A percentile compares a stretch with the other conserved stretches of the same genome.
Conservation (phyloP, 2,797 vertebrate species). For the Coreius guichenoti region DNA sequence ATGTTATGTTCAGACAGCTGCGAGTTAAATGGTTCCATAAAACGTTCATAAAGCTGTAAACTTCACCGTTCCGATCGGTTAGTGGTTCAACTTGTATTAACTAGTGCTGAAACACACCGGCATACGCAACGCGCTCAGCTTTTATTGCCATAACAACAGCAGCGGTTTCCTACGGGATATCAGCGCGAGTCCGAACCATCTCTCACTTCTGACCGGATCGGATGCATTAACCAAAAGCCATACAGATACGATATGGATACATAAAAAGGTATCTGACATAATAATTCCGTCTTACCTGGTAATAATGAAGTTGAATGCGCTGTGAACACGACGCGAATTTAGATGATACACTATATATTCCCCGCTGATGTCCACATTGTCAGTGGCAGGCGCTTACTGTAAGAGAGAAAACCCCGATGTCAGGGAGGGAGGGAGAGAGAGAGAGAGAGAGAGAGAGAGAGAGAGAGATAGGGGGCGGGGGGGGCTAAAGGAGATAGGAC, state of each 20-base stretch:
- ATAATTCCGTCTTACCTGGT: slow-evolving; percentile 57
- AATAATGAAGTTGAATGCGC: slow-evolving; percentile 37
- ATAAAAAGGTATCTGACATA: not conserved
- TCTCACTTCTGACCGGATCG: slow-evolving; percentile 37
- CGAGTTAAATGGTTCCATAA: not conserved
- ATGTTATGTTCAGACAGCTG: not conserved
- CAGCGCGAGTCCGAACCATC: slow-evolving; percentile 29
- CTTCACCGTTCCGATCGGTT: not conserved
- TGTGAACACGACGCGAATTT: slow-evolving; percentile 49
- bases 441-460: slow-evolving; percentile 43
- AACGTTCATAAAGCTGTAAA: not conserved
- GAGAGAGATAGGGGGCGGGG: slow-evolving; percentile 36
- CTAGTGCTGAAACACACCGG: not conserved
- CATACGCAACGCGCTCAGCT: not conserved
- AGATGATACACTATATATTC: slow-evolving; percentile 64
- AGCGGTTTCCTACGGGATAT: slow-evolving; percentile 11
- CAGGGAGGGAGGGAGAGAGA: slow-evolving; percentile 28
- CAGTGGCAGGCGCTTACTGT: slow-evolving; percentile 61
- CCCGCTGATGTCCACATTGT: slow-evolving; percentile 70
- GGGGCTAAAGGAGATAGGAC: slow-evolving; percentile 48
- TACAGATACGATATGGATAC: not conserved
- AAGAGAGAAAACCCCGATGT: slow-evolving; percentile 62
- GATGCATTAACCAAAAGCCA: slow-evolving; percentile 1
- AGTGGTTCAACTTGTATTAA: slow-evolving; percentile 52
- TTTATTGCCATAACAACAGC: slow-evolving; percentile 33